Percentiles rank a stretch among this genome's conserved stretches.
These are phyloP conservation scores for Puffinus mauretanicus DNA, from an alignment of 2,113 vertebrate genomes.

Conservation along the genomic window DNA sequence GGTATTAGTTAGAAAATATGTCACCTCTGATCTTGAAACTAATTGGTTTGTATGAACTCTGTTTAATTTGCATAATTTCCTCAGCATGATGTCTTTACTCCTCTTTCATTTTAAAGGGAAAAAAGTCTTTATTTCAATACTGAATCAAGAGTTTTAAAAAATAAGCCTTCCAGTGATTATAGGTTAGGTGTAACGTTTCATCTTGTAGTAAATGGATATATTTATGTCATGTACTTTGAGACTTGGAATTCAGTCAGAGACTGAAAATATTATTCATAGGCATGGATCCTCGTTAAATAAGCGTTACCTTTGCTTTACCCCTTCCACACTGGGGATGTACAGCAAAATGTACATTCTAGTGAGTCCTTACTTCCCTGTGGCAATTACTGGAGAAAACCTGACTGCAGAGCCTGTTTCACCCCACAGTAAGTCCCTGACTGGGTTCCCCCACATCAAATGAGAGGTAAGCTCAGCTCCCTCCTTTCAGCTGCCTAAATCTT, in stretches of 20 bases:
- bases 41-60: constrained; percentile 10
- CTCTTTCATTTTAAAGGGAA: background rate
- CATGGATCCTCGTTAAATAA: constrained; percentile 1
- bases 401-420: background rate
- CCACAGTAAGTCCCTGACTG: background rate
- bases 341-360: background rate
- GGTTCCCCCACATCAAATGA: background rate
- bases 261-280: constrained; percentile 20
- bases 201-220: background rate
- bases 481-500: background rate
- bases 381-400: background rate
- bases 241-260: background rate
- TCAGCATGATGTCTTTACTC: background rate
- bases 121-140: background rate
- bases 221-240: constrained; percentile 6
- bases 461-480: background rate
- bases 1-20: constrained; percentile 31
- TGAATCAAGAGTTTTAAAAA: background rate
- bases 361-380: background rate
- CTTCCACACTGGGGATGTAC: background rate
- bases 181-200: background rate
- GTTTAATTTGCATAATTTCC: constrained; percentile 29
- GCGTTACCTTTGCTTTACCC: background rate
- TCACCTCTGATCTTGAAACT: constrained; percentile 44
- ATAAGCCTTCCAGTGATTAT: background rate